A percentile compares a stretch with the other conserved stretches of the same genome.
phyloP scores from a whole-genome alignment of 2,888 invertebrate genomes.

The Monochamus alternatus region DNA sequence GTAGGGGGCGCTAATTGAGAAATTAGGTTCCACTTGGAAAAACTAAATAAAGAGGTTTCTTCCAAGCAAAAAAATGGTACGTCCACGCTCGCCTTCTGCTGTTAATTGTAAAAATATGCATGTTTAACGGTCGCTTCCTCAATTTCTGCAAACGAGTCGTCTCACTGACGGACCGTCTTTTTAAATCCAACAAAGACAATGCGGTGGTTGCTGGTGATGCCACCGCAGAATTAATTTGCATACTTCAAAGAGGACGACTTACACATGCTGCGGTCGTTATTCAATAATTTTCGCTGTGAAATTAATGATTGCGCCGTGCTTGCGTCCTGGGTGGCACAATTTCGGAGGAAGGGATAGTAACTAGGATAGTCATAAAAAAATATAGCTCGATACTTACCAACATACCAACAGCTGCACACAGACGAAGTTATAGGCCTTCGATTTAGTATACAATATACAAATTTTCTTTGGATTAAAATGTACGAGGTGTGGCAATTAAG shows the following conservation, averaged over 20 bases:
- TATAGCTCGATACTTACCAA: too few relatives aligned
- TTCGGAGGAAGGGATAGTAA: too few relatives aligned
- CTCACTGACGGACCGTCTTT: not conserved
- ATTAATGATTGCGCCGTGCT: not conserved
- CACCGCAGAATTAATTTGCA: not conserved
- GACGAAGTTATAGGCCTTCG: too few relatives aligned
- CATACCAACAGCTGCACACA: too few relatives aligned
- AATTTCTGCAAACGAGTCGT: conserved; percentile 3
- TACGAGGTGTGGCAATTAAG: too few relatives aligned
- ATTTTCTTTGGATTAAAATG: too few relatives aligned
- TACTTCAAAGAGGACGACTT: not conserved
- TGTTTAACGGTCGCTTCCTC: conserved; percentile 6
- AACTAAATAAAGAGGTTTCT: conserved; percentile 25
- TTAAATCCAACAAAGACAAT: not conserved
- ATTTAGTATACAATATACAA: too few relatives aligned
- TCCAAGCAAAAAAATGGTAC: conserved; percentile 10
- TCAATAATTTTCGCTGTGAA: not conserved
- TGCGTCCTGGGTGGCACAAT: not conserved
- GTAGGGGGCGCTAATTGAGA: not conserved
- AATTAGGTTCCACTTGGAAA: conserved; percentile 17
- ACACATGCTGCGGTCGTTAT: not conserved
- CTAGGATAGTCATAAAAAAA: too few relatives aligned
- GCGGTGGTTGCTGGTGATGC: not conserved
- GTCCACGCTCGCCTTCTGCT: conserved; percentile 34
- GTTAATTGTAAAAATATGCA: conserved; percentile 28